Conservation (phyloP, 1,140 invertebrate genomes). For the Leptopilina boulardi region DNA sequence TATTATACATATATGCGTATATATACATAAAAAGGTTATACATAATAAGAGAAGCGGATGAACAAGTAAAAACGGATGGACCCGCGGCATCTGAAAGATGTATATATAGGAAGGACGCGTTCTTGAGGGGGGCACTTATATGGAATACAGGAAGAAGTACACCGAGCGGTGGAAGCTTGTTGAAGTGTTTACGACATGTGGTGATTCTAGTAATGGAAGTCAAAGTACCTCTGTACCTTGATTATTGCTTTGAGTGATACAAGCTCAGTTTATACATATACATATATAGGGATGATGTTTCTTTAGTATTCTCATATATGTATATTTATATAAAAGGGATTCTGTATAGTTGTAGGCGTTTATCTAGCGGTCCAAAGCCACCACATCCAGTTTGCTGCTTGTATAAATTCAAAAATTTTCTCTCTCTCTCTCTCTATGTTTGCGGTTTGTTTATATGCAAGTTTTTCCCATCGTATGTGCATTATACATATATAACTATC, state of each 20-base stretch:
- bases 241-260: conserved; percentile 33
- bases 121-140: conserved; percentile 17
- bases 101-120: conserved; percentile 29
- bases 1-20: too few species aligned
- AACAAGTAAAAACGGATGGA: conserved; percentile 29
- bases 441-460: neutral
- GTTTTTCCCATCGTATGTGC: neutral
- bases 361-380: neutral
- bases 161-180: conserved; percentile 21
- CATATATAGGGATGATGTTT: neutral
- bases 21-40: neutral
- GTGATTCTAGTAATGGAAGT: conserved; percentile 31
- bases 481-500: conserved; percentile 6
- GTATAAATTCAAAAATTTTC: conserved; percentile 20
- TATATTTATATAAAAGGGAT: neutral
- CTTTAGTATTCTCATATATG: neutral
- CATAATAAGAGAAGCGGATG: conserved; percentile 14
- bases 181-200: conserved; percentile 32
- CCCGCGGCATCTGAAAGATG: conserved; percentile 29
- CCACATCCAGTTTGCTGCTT: neutral
- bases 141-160: conserved; percentile 29
- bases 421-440: neutral
- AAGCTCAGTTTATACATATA: conserved; percentile 12
- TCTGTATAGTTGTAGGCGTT: neutral
- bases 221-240: conserved; percentile 20